Base-by-base conservation (phyloP, 1,140 invertebrate genomes). In the Drosophila subpulchrella region DNA sequence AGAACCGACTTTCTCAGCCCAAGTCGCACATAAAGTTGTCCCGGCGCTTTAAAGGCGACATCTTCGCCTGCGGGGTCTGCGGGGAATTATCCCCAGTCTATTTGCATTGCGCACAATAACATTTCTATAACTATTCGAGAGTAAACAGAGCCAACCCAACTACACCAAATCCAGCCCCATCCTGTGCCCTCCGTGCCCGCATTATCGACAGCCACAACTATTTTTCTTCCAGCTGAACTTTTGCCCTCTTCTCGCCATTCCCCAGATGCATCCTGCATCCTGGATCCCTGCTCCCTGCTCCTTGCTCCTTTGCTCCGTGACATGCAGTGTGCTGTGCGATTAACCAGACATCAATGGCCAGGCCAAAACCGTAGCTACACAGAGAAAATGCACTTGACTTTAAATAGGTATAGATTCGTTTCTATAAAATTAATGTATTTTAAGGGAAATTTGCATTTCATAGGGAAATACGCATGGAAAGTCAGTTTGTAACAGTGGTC, bases 291-390 rank as follows among this genome's bases (percentile, higher is more conserved):
- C 4, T 6, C 48, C 27, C 1, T 30, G 1, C 42, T 27, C 13
- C 41, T 36, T 6, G 20, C 32, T 11, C 6, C 24, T 20, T 15
- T 20, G 20, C 24, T 47, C 34, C 17, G 12, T 46, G 47, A 60
- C 46, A 38, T 24, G 56, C 55, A 46, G 47, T 60, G 20, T 57
- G 68, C 54, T 51, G 46, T 74, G 57, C 71, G 70, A 74, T 74
- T 74, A 74, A 63, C 70, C 71, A 73, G 70, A 74, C 71, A 74
- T 74, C 71, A 74, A 74, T 74, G 71, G 58, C 70, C 50, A 55
- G 58, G 50, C 71, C 70, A 74, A 74, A 74, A 54, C 50, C 41
- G 42, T 55, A 74, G 68, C 48, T 30, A 32, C 47, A 48, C 47
- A n/a, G 27, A 10, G 13, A 48, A 12, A 47, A 10, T 10, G 1